Evolutionary conservation across 2,797 vertebrate genomes (phyloP), one percentile per base, ranked within the genome.

Genomic region (Neoniphon sammara): DNA sequence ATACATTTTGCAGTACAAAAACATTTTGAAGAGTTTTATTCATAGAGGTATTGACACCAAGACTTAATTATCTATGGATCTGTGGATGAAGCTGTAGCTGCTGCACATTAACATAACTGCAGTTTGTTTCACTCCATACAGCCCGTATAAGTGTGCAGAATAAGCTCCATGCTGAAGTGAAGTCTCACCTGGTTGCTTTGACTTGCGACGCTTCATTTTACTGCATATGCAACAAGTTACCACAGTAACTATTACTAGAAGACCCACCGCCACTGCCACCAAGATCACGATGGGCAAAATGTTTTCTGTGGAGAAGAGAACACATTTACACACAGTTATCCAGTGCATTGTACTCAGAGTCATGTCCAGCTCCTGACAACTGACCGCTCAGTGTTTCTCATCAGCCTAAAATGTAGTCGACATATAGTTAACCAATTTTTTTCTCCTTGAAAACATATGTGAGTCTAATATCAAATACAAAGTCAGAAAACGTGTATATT

Each of bases 261-360:
- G 1, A 5, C 3, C 66, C 20, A 2, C 66, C 20, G 20, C 44
- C 49, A 0, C 0, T 7, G 30, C n/a, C 50, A 46, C 30, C 1
- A 1, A 0, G 23, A 85, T 46, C 60, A 66, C 2, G 63, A 72
- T 9, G 8, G 0, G 2, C 7, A 1, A 49, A 1, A 0, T 15
- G 30, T 64, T 27, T 55, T 76, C 89, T 91, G 79, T 1, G 3
- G n/a, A 67, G 54, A 61, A 78, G 7, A 81, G 5, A 53, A 0
- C 2, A 59, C 27, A 71, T n/a, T n/a, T 50, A 50, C 3, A 50
- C n/a, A 50, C 47, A 50, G 18, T 49, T 49, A 49, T 18, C 20
- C 4, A 21, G 4, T 50, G n/a, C 17, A 50, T 50, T 21, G 7
- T 7, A 9, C 18, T 50, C 12, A 12, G 39, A 42, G 39, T 9